Conservation (phyloP, 2,888 invertebrate genomes). For the Cosmia pyralina region DNA sequence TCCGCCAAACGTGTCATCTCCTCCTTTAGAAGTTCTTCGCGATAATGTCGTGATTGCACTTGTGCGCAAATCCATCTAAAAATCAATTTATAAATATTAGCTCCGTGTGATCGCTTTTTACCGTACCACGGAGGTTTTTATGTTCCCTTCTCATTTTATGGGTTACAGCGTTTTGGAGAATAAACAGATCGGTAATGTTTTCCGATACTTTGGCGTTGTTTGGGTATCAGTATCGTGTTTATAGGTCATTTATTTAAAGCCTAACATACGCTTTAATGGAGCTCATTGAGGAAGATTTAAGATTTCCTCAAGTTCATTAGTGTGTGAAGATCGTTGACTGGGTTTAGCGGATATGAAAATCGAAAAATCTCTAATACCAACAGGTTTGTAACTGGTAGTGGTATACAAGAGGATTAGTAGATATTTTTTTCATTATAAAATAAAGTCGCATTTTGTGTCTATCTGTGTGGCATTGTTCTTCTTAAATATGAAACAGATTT, state of each 20-base stretch:
- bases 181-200: conserved; percentile 28
- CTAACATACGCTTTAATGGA: background rate
- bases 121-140: conserved; percentile 24
- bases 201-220: conserved; percentile 16
- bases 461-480: no score
- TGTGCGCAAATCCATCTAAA: conserved; percentile 51
- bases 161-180: conserved; percentile 26
- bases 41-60: conserved; percentile 51
- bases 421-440: no score
- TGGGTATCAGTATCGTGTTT: conserved; percentile 6
- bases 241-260: conserved; percentile 20
- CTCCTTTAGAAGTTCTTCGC: conserved; percentile 19
- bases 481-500: no score
- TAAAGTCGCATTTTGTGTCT: no score
- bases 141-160: conserved; percentile 37
- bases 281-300: background rate
- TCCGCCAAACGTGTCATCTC: conserved; percentile 4
- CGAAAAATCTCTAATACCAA: no score
- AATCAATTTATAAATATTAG: conserved; percentile 61
- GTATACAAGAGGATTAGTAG: no score
- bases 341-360: no score
- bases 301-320: no score
- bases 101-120: conserved; percentile 36
- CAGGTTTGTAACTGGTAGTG: no score
- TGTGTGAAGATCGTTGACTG: no score